Percentiles rank a stretch among this genome's conserved stretches.
phyloP scores from a whole-genome alignment of 1,140 invertebrate genomes.

The Neodiprion pinetum region DNA sequence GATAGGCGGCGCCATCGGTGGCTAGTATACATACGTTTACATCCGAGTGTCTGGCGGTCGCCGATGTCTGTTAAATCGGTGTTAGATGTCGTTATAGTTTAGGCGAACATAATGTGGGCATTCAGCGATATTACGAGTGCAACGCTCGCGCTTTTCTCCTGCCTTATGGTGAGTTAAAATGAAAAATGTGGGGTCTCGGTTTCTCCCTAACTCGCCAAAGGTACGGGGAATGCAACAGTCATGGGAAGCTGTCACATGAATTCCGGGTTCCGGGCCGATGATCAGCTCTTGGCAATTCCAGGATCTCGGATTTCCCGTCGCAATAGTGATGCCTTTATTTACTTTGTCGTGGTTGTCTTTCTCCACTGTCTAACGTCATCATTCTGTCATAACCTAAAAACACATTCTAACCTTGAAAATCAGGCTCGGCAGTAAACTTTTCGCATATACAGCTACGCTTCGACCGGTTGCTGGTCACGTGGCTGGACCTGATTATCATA shows the following conservation, averaged over 20 bases:
- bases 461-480: too few species aligned
- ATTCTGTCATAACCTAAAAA: slow-evolving; percentile 1
- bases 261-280: not conserved
- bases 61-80: not conserved
- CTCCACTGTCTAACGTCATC: too few species aligned
- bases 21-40: too few species aligned
- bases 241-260: not conserved
- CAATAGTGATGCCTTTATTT: too few species aligned
- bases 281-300: not conserved
- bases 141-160: not conserved
- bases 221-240: not conserved
- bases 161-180: not conserved
- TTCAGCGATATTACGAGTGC: not conserved
- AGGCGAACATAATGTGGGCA: not conserved
- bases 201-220: too few species aligned
- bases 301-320: not conserved
- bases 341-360: too few species aligned
- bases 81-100: not conserved
- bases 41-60: not conserved
- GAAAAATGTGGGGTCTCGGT: too few species aligned
- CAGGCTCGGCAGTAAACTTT: too few species aligned
- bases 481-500: too few species aligned
- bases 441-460: too few species aligned
- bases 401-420: not conserved
- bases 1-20: too few species aligned